phyloP scores from a whole-genome alignment of 2,797 vertebrate species.

The Etheostoma perlongum region DNA sequence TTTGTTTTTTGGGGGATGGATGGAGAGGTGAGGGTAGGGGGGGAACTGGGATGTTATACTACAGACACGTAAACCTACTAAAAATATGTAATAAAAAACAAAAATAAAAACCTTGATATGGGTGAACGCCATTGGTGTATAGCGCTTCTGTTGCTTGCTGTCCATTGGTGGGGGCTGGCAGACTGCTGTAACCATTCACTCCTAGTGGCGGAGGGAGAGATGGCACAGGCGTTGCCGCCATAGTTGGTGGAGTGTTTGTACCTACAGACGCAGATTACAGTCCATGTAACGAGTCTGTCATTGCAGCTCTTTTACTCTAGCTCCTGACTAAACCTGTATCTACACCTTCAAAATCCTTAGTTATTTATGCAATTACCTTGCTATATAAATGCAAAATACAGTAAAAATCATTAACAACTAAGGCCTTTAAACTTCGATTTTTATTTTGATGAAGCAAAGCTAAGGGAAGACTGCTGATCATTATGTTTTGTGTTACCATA shows the following conservation, averaged over 20 bases:
- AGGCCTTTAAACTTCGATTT: slow-evolving; percentile 9
- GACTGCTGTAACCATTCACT: slow-evolving; percentile 91
- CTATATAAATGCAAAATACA: background rate
- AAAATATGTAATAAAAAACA: background rate
- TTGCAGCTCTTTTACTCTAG: slow-evolving; percentile 11
- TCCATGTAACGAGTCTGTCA: slow-evolving; percentile 7
- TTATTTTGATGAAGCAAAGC: slow-evolving; percentile 6
- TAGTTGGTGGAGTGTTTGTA: slow-evolving; percentile 93
- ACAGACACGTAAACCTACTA: background rate
- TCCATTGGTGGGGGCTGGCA: slow-evolving; percentile 88
- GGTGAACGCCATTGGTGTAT: slow-evolving; percentile 92
- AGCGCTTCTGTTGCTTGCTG: slow-evolving; percentile 90
- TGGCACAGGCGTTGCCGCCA: slow-evolving; percentile 90
- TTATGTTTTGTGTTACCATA: background rate
- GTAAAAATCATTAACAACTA: background rate
- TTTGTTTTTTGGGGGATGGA: too few species aligned
- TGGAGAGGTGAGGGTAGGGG: too few species aligned
- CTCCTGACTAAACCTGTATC: background rate
- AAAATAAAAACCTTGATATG: slow-evolving; percentile 89
- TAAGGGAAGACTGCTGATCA: background rate
- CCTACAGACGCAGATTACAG: slow-evolving; percentile 76
- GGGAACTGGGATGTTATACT: background rate
- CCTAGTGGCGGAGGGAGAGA: slow-evolving; percentile 90
- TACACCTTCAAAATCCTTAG: slow-evolving; percentile 1
- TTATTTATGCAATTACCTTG: slow-evolving; percentile 1